Evolutionary conservation across 2,113 vertebrate species (phyloP).

Genomic region (Colaptes auratus): DNA sequence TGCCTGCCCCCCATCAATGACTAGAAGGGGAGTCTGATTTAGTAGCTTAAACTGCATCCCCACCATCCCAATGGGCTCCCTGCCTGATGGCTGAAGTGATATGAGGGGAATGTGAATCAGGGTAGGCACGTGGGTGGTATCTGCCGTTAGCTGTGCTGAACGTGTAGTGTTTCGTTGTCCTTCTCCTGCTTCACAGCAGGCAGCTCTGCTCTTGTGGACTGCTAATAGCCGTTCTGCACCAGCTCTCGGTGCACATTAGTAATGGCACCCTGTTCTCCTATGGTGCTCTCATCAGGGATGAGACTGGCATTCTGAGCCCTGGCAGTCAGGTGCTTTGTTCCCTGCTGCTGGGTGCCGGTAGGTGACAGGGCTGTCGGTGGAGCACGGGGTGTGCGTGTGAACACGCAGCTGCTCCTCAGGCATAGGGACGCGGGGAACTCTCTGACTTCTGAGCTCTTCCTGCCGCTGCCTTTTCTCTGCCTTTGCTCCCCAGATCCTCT

Average conservation of each 20-base stretch:
- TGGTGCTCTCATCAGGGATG: neutral
- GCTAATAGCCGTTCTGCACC: neutral
- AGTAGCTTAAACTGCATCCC: neutral
- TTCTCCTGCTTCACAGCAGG: neutral
- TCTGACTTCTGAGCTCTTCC: neutral
- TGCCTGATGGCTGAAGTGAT: neutral
- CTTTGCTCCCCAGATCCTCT: neutral
- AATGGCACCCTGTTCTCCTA: neutral
- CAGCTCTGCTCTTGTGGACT: neutral
- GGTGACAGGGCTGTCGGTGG: neutral
- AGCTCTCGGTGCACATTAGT: neutral
- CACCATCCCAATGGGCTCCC: neutral
- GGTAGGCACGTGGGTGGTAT: neutral
- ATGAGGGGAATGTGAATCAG: neutral
- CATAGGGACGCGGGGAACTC: fast-evolving
- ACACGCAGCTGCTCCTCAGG: neutral
- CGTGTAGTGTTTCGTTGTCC: fast-evolving
- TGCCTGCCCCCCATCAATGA: neutral
- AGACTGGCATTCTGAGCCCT: neutral
- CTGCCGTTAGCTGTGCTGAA: neutral
- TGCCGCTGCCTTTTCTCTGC: conserved; percentile 12
- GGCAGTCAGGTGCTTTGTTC: neutral
- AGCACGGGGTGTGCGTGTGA: neutral
- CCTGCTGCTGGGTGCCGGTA: neutral
- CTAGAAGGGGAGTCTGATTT: neutral